phyloP scores from a whole-genome alignment of 2,113 vertebrate genomes.

The Cacatua alba region DNA sequence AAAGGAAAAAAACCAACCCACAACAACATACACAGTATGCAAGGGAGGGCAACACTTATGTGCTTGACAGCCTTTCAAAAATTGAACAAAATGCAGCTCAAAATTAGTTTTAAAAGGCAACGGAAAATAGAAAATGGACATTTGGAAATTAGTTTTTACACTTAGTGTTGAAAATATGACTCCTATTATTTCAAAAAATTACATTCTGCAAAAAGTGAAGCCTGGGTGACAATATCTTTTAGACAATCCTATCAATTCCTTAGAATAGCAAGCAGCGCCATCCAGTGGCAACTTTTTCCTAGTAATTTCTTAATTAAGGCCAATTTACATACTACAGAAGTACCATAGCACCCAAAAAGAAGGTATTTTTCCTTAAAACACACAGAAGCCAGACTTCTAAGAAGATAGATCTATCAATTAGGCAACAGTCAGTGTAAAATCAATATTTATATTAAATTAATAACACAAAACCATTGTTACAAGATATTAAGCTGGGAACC shows the following conservation, averaged over 20 bases:
- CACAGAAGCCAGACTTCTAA: not conserved
- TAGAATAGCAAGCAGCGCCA: slow-evolving; percentile 60
- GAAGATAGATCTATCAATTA: not conserved
- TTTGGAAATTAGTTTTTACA: not conserved
- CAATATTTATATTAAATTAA: not conserved
- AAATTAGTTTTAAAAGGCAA: slow-evolving; percentile 7
- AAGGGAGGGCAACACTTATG: not conserved
- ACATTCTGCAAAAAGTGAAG: not conserved
- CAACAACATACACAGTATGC: not conserved
- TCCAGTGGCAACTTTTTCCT: slow-evolving; percentile 43
- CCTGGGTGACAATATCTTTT: not conserved
- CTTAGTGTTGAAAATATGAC: not conserved
- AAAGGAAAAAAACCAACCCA: not conserved
- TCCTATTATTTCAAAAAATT: not conserved
- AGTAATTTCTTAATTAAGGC: not conserved
- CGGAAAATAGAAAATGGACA: not conserved
- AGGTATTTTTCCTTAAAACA: not conserved
- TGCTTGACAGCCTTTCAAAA: not conserved
- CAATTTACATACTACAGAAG: not conserved
- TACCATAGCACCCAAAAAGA: not conserved
- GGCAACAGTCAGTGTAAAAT: not conserved
- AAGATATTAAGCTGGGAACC: not conserved
- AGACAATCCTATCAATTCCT: not conserved
- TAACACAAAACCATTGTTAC: not conserved
- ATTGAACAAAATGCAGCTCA: not conserved